phyloP scores from a whole-genome alignment of 2,797 vertebrate species.

The Liasis olivaceus region DNA sequence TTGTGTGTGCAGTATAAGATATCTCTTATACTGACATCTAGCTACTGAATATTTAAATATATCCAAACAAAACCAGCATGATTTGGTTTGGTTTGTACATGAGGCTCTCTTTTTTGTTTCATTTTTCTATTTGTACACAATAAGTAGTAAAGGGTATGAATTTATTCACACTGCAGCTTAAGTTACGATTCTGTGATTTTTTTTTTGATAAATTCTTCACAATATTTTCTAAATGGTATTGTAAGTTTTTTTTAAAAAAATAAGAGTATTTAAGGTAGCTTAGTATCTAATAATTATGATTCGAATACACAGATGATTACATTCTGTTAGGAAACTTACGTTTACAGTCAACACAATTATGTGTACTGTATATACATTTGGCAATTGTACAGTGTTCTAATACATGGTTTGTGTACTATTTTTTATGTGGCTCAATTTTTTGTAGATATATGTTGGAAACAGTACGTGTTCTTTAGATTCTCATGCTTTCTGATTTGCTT shows the following conservation, averaged over 20 bases:
- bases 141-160: neutral
- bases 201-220: neutral
- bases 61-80: neutral
- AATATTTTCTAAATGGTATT: neutral
- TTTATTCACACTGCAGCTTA: neutral
- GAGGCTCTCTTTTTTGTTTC: neutral
- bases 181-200: neutral
- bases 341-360: neutral
- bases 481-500: neutral
- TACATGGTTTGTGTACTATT: neutral
- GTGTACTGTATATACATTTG: neutral
- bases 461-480: neutral
- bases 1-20: neutral
- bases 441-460: neutral
- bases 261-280: neutral
- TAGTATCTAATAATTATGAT: neutral
- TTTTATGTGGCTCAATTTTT: neutral
- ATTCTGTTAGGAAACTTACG: neutral
- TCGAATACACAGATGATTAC: neutral
- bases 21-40: neutral
- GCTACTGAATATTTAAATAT: neutral
- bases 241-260: constrained; percentile 17
- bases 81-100: neutral
- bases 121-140: neutral
- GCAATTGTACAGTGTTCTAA: neutral